Conservation (phyloP, 2,797 vertebrate species). For the Australoheros facetus region DNA sequence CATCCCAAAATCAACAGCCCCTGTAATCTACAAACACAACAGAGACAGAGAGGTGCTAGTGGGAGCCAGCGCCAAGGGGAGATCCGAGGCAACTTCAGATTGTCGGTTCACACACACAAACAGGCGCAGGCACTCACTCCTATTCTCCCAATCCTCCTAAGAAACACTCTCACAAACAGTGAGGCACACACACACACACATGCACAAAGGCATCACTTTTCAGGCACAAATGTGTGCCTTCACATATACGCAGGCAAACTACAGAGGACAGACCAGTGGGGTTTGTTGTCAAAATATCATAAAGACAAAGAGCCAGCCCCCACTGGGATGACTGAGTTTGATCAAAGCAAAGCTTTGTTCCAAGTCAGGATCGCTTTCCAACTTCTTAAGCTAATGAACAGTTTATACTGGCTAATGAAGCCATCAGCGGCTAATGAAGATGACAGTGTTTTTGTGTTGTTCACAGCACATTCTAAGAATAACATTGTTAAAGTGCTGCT, state of each 20-base stretch:
- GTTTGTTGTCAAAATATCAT: conserved; percentile 72
- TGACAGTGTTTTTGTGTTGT: conserved; percentile 63
- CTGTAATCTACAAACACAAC: conserved; percentile 78
- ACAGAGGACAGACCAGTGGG: conserved; percentile 51
- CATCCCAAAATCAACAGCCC: conserved; percentile 71
- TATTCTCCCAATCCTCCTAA: conserved; percentile 42
- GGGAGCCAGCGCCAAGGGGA: conserved; percentile 60
- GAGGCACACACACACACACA: conserved; percentile 8
- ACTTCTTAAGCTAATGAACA: conserved; percentile 72
- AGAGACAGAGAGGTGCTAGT: conserved; percentile 53
- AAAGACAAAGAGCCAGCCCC: conserved; percentile 68
- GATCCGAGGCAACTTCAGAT: conserved; percentile 67
- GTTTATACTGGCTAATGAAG: conserved; percentile 67
- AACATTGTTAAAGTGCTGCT: conserved; percentile 22
- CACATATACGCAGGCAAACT: conserved; percentile 38
- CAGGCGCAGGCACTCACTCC: conserved; percentile 12
- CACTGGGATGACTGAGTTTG: conserved; percentile 59
- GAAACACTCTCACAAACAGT: conserved; percentile 18
- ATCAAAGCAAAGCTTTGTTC: conserved; percentile 77
- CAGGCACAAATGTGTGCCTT: conserved; percentile 47
- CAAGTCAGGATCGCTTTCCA: conserved; percentile 68
- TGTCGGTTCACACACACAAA: conserved; percentile 63
- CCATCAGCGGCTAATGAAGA: conserved; percentile 54
- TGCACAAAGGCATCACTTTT: conserved; percentile 26
- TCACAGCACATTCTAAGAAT: conserved; percentile 52